Percentiles rank a stretch among this genome's conserved stretches.
Evolutionary conservation across 2,113 vertebrate genomes (phyloP).

Genomic region (Epinephelus lanceolatus): DNA sequence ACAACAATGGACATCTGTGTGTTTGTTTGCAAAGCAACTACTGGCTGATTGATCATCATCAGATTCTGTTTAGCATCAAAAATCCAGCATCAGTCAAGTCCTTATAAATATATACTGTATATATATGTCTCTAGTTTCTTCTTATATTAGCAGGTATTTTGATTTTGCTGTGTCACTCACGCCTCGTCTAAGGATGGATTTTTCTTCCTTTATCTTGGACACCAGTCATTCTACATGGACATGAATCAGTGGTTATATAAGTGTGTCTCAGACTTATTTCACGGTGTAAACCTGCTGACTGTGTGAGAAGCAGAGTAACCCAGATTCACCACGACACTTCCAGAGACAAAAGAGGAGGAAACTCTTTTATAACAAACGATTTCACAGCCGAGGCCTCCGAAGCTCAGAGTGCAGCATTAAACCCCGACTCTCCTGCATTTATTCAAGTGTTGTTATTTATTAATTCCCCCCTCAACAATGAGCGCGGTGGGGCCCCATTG

Average conservation of each 20-base stretch:
- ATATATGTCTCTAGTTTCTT: no score
- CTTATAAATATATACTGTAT: no score
- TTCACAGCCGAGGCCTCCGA: not conserved
- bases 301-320: not conserved
- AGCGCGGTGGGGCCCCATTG: constrained; percentile 55
- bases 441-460: constrained; percentile 65
- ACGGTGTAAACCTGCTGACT: not conserved
- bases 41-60: no score
- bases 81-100: no score
- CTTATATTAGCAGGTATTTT: no score
- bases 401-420: not conserved
- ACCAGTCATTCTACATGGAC: no score
- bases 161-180: no score
- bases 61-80: no score
- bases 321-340: not conserved
- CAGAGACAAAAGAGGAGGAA: not conserved
- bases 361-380: constrained; percentile 9
- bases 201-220: no score
- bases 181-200: no score
- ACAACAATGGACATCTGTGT: no score
- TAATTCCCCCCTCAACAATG: constrained; percentile 53
- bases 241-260: not conserved
- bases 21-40: no score
- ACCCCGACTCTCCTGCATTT: not conserved
- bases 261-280: not conserved